phyloP scores from a whole-genome alignment of 1,140 invertebrate genomes.

The Monomorium pharaonis region DNA sequence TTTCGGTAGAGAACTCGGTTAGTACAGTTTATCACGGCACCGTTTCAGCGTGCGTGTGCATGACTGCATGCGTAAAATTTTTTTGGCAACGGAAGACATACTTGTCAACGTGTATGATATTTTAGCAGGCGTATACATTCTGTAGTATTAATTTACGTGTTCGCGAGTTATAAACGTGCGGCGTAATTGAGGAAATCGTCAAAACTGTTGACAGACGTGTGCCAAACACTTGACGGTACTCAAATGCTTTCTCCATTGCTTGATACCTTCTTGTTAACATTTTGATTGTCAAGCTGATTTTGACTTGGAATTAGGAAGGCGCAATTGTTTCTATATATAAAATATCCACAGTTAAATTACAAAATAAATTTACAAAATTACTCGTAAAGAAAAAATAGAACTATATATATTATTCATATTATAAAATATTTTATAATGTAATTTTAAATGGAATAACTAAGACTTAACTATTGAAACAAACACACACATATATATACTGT shows the following conservation, averaged over 20 bases:
- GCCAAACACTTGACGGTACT: background rate
- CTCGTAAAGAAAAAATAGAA: background rate
- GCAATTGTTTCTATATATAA: background rate
- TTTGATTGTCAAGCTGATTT: background rate
- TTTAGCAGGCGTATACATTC: background rate
- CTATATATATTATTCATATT: background rate
- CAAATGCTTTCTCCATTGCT: background rate
- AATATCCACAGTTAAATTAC: background rate
- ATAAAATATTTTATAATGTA: background rate
- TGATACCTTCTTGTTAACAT: background rate
- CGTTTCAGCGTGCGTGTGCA: background rate
- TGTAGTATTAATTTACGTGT: background rate
- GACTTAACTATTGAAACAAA: background rate
- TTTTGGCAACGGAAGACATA: conserved; percentile 27
- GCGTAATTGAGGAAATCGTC: conserved; percentile 34
- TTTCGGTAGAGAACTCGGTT: background rate
- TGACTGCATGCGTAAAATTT: background rate
- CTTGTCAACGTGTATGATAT: conserved; percentile 31
- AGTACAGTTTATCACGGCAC: conserved; percentile 16
- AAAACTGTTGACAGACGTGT: background rate
- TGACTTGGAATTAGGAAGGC: background rate
- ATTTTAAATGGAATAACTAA: background rate
- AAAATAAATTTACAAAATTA: background rate
- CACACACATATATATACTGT: no score
- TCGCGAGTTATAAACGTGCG: background rate